phyloP scores from a whole-genome alignment of 1,140 invertebrate species.

The Drosophila sucinea region DNA sequence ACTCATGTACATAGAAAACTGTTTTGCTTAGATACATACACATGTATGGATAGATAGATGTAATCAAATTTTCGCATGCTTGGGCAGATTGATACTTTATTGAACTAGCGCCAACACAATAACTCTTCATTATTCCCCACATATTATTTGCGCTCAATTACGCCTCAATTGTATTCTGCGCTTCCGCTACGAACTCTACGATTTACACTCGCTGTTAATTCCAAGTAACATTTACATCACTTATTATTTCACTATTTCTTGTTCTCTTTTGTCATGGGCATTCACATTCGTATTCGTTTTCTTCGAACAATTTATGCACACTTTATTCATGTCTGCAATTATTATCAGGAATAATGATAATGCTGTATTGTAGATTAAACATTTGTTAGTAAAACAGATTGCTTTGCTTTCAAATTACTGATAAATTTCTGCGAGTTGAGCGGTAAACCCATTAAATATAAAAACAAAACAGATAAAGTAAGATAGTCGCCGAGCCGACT shows the following conservation, averaged over 20 bases:
- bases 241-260: too few species aligned
- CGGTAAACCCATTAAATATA: conserved; percentile 54
- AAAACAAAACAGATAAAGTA: conserved; percentile 14
- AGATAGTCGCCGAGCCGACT: too few species aligned
- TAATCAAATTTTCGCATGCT: too few species aligned
- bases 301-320: conserved; percentile 31
- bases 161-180: not conserved
- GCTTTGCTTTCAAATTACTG: not conserved
- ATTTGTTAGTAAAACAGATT: too few species aligned
- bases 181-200: not conserved
- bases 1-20: conserved; percentile 1
- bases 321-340: conserved; percentile 42
- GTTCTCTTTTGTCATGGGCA: not conserved
- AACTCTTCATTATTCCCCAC: too few species aligned
- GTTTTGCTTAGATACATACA: conserved; percentile 27
- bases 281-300: conserved; percentile 1
- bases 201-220: too few species aligned
- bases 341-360: conserved; percentile 27
- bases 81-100: not conserved
- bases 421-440: conserved; percentile 28
- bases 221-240: too few species aligned
- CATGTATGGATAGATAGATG: conserved; percentile 13
- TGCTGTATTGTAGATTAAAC: conserved; percentile 16
- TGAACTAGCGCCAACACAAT: not conserved
- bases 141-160: not conserved